These are phyloP conservation scores for Saccopteryx bilineata DNA, from an alignment of 2,113 vertebrate genomes.

Conservation along the genomic window DNA sequence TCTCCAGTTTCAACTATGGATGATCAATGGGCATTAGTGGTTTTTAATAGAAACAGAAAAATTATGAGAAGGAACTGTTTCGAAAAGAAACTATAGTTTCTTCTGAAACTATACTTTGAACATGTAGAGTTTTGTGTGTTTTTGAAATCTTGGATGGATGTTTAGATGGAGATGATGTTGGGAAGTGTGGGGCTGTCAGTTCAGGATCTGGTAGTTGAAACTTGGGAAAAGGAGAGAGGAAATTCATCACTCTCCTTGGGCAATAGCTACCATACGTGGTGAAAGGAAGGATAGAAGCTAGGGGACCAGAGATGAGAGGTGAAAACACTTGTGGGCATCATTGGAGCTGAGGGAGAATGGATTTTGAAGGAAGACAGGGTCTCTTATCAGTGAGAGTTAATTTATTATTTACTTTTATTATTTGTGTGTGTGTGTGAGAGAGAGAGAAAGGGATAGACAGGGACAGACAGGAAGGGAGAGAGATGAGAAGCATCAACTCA, in stretches of 20 bases:
- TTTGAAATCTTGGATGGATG: background rate
- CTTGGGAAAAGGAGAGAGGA: background rate
- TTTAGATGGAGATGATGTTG: constrained; percentile 35
- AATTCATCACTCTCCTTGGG: background rate
- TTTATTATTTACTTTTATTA: background rate
- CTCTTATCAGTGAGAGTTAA: constrained; percentile 8
- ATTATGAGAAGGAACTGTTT: background rate
- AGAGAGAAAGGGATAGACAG: no score
- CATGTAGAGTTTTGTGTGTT: background rate
- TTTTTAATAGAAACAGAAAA: constrained; percentile 32
- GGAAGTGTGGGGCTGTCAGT: background rate
- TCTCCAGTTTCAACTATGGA: background rate
- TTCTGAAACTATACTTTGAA: background rate
- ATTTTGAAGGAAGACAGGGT: background rate
- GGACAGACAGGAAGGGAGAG: no score
- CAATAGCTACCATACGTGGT: background rate
- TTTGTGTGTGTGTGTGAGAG: background rate
- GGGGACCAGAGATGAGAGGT: background rate
- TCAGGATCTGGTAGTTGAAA: constrained; percentile 16
- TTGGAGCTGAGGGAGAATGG: constrained; percentile 1
- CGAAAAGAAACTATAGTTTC: background rate
- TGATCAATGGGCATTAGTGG: background rate
- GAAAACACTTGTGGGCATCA: background rate
- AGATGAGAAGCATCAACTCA: no score
- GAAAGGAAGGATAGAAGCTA: background rate